phyloP scores from a whole-genome alignment of 2,113 vertebrate species.

The Petrocephalus zakoni region DNA sequence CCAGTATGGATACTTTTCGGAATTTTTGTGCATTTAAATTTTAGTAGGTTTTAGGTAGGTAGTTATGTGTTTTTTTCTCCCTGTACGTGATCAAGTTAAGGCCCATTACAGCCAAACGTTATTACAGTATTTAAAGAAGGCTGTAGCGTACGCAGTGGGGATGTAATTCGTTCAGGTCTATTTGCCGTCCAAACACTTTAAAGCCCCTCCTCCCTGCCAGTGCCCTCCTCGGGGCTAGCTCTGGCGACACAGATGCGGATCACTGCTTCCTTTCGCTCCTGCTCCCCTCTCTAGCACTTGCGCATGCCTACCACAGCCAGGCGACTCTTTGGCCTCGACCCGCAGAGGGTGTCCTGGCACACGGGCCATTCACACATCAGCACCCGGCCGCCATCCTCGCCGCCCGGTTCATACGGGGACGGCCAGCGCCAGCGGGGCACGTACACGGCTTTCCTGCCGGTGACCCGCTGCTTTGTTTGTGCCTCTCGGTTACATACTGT shows the following conservation, averaged over 20 bases:
- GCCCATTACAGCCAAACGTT: slow-evolving; percentile 23
- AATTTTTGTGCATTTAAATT: background rate
- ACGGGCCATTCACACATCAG: background rate
- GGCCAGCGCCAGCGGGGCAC: background rate
- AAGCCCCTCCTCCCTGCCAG: background rate
- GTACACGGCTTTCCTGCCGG: background rate
- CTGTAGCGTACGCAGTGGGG: slow-evolving; percentile 9
- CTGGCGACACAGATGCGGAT: slow-evolving; percentile 20
- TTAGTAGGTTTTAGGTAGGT: background rate
- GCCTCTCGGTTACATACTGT: background rate
- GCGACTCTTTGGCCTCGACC: background rate
- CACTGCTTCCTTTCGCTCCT: background rate
- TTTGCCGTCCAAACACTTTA: slow-evolving; percentile 23
- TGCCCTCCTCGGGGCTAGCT: background rate
- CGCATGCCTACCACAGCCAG: background rate
- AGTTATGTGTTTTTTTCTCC: background rate
- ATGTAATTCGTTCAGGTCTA: slow-evolving; percentile 25
- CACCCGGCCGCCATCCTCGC: background rate
- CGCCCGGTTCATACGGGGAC: background rate
- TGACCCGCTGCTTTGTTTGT: background rate
- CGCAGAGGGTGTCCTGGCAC: background rate
- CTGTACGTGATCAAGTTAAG: background rate
- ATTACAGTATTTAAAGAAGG: slow-evolving; percentile 20
- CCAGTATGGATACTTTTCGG: background rate
- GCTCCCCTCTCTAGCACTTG: background rate